A percentile compares a stretch with the other conserved stretches of the same genome.
Conservation (phyloP, 2,888 invertebrate species). For the Aphodius sticticus region DNA sequence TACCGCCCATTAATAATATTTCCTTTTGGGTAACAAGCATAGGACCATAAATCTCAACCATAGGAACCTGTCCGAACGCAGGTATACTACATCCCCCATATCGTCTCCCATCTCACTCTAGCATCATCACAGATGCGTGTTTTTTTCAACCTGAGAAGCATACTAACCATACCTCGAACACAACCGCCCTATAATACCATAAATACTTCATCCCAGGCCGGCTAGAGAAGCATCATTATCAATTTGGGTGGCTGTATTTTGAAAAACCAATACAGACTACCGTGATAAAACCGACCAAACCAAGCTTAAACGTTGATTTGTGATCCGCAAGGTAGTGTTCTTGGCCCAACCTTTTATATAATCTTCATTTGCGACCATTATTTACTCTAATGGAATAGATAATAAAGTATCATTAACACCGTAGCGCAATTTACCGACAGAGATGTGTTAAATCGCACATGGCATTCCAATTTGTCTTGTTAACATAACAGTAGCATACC, state of each 20-base stretch:
- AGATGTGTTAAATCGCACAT: not conserved
- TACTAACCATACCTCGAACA: too few species aligned
- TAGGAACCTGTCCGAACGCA: slow-evolving; percentile 34
- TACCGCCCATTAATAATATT: slow-evolving; percentile 53
- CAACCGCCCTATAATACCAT: too few species aligned
- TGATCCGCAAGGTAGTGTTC: too few species aligned
- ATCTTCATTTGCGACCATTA: too few species aligned
- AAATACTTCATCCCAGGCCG: too few species aligned
- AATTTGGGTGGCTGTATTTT: not conserved
- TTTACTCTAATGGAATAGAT: too few species aligned
- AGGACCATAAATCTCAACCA: slow-evolving; percentile 29
- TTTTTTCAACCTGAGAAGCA: too few species aligned
- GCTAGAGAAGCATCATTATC: slow-evolving; percentile 33
- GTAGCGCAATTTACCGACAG: not conserved
- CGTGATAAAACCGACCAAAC: not conserved
- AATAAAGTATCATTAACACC: too few species aligned
- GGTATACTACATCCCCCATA: slow-evolving; percentile 24
- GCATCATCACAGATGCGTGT: too few species aligned
- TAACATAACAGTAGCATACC: not conserved
- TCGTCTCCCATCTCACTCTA: not conserved
- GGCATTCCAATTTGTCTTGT: not conserved
- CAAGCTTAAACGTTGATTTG: not conserved
- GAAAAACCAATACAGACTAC: not conserved
- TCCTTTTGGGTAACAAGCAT: slow-evolving; percentile 50
- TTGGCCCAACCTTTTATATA: too few species aligned